These are phyloP conservation scores for Cephalopholis sonnerati DNA, from an alignment of 2,113 vertebrate species.

Conservation along the genomic window DNA sequence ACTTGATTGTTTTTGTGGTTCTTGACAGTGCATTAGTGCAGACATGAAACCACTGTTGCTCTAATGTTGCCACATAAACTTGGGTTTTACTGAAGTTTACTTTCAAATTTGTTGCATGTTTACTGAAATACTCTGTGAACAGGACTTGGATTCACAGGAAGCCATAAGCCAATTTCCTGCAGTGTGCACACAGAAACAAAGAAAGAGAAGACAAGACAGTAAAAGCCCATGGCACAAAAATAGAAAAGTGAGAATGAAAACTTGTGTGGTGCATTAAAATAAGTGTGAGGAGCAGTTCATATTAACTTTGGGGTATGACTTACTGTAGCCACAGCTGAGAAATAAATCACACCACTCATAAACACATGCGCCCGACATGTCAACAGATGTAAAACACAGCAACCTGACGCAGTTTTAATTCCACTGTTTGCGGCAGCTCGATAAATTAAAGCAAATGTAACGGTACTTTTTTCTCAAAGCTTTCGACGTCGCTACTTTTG, in stretches of 20 bases:
- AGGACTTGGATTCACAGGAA: conserved; percentile 38
- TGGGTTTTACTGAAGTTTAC: not conserved
- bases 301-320: not conserved
- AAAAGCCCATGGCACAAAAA: not conserved
- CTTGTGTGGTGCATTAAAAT: not conserved
- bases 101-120: not conserved
- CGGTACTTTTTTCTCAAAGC: not conserved
- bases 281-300: not conserved
- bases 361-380: not conserved
- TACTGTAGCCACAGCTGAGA: not conserved
- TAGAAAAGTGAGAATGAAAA: not conserved
- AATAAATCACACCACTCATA: not conserved
- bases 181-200: conserved; percentile 22
- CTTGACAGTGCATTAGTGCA: not conserved
- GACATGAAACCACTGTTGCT: not conserved
- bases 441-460: not conserved
- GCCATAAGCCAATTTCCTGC: conserved; percentile 35
- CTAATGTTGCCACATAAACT: not conserved
- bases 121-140: not conserved
- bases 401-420: not conserved
- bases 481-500: not conserved
- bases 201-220: not conserved
- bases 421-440: not conserved
- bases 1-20: not conserved
- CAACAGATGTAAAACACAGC: not conserved